Evolutionary conservation across 1,140 invertebrate genomes (phyloP), one percentile per base, ranked within the genome.

Genomic region (Helicoverpa zea): DNA sequence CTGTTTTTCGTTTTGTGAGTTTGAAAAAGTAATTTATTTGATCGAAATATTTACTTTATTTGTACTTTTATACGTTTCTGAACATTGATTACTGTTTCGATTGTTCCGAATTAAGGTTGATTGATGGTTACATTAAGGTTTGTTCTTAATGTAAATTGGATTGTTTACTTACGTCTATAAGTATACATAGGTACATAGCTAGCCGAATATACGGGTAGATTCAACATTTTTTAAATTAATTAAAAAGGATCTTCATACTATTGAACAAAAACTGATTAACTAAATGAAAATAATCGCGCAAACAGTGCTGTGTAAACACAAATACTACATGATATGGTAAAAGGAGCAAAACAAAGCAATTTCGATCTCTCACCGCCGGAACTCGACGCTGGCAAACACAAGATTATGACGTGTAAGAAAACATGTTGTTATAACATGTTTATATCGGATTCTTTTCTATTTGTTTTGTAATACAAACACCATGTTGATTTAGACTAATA

Each of bases 321-420:
- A 59, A 79, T 72, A 59, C 66, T 35, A 35, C 35, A 43, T 9
- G 35, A 72, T 79, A 72, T 79, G 66, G 73, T 79, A 72, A 61
- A 75, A 68, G 51, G 23, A 80, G 58, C 87, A 90, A 92, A 92
- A 92, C 89, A 92, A 90, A 89, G 87, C 87, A 88, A 91, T 92
- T 90, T 84, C 82, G 87, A 89, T 88, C 81, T 83, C 84, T 82
- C 81, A 80, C 72, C 81, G 79, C 74, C 82, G 79, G 86, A 82
- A 86, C 80, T 81, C 81, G 79, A 80, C 79, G 76, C 80, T 79
- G 78, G 85, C 84, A 86, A 87, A 91, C 85, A 90, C 84, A 83
- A 82, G 84, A 86, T 90, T 89, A 92, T 88, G 86, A 89, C 87
- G 84, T 89, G 87, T 89, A 89, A 85, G 87, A 87, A 90, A 88